Evolutionary conservation across 2,888 invertebrate genomes (phyloP).

Genomic region (Chrysomela aeneicollis): DNA sequence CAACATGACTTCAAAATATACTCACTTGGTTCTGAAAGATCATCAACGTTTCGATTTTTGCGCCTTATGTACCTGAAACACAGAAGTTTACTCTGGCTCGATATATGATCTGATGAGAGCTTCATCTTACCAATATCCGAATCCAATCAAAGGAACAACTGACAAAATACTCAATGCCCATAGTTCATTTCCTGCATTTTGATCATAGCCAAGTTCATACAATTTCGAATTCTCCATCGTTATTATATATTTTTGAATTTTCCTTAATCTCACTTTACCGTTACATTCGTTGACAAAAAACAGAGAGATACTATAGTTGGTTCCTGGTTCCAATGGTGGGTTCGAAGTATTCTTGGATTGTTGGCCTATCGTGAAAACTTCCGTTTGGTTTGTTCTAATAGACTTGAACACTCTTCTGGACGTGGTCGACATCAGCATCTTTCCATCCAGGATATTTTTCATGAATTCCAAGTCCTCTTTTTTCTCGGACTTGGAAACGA

Average conservation of each 20-base stretch:
- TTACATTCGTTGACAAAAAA: conserved; percentile 34
- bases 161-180: conserved; percentile 26
- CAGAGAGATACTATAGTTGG: conserved; percentile 30
- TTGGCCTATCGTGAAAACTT: conserved; percentile 16
- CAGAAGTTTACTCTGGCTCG: background rate
- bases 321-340: conserved; percentile 32
- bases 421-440: background rate
- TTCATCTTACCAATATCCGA: conserved; percentile 27
- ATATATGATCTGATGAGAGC: background rate
- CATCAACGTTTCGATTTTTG: background rate
- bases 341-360: conserved; percentile 25
- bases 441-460: background rate
- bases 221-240: conserved; percentile 3
- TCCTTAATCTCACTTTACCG: background rate
- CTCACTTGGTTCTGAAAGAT: too few species aligned
- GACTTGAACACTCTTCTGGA: conserved; percentile 12
- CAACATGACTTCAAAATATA: too few species aligned
- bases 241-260: conserved; percentile 1
- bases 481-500: conserved; percentile 4
- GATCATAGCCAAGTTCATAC: too few species aligned
- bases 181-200: conserved; percentile 8
- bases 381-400: background rate
- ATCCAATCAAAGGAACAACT: conserved; percentile 8
- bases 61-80: conserved; percentile 26
- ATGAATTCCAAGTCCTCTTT: background rate